Conservation (phyloP, 1,140 invertebrate genomes). For the Periplaneta americana region DNA sequence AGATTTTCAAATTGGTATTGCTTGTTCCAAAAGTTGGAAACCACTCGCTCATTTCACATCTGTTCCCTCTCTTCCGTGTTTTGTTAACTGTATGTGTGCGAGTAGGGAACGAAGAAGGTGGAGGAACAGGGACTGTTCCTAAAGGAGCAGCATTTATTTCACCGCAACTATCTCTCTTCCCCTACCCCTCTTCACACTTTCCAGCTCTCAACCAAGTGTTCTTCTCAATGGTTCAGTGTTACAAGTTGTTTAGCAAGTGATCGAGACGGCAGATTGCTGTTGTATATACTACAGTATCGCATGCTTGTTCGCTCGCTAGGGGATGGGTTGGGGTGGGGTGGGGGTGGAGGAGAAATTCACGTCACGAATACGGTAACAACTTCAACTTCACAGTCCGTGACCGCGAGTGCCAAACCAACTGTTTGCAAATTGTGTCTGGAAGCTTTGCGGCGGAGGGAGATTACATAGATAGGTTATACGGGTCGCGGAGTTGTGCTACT, state of each 20-base stretch:
- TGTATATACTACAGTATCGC: neutral
- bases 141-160: neutral
- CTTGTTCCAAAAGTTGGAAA: neutral
- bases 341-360: no score
- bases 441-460: neutral
- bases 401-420: neutral
- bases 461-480: conserved; percentile 2
- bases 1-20: neutral
- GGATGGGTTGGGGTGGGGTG: no score
- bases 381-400: conserved; percentile 5
- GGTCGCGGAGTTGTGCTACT: neutral
- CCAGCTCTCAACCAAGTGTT: no score
- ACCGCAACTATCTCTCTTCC: neutral
- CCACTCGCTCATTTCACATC: neutral
- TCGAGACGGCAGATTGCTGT: neutral
- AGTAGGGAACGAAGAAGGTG: neutral
- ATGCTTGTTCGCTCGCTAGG: neutral
- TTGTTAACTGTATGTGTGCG: neutral
- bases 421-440: conserved; percentile 8
- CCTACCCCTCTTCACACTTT: neutral
- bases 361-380: neutral
- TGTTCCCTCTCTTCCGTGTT: neutral
- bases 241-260: neutral
- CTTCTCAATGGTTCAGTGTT: neutral
- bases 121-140: neutral